These are phyloP conservation scores for Notechis scutatus DNA, from an alignment of 2,113 vertebrate species.

Conservation along the genomic window DNA sequence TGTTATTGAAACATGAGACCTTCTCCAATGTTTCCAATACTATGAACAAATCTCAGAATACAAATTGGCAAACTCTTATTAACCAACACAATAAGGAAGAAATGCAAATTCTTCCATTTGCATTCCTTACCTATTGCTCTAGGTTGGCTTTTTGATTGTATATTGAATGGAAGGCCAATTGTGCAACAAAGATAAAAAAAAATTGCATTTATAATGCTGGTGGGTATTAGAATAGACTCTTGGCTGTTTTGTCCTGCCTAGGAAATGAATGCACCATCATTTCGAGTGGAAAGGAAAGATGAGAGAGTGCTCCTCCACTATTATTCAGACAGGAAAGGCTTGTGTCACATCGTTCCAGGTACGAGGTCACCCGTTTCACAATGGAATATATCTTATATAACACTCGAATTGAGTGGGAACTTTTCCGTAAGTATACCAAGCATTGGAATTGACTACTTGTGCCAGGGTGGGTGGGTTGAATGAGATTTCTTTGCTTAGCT, in stretches of 20 bases:
- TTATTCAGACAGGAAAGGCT: slow-evolving; percentile 73
- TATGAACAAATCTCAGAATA: not conserved
- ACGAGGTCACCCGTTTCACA: not conserved
- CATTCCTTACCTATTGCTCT: not conserved
- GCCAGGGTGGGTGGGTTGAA: not conserved
- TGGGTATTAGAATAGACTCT: not conserved
- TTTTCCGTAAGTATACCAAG: not conserved
- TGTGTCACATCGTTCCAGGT: slow-evolving; percentile 75
- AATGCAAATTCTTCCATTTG: not conserved
- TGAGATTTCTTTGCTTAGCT: not conserved
- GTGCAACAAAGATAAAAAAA: not conserved
- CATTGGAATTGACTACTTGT: not conserved
- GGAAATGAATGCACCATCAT: slow-evolving; percentile 79
- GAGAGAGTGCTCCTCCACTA: slow-evolving; percentile 72
- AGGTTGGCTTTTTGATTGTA: not conserved
- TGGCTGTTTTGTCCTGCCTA: slow-evolving; percentile 40
- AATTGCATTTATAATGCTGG: not conserved
- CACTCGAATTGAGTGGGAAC: not conserved
- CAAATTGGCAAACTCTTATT: not conserved
- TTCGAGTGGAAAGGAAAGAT: slow-evolving; percentile 70
- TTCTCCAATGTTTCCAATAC: not conserved
- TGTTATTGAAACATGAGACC: not conserved
- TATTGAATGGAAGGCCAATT: not conserved
- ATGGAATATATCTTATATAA: not conserved
- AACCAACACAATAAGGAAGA: not conserved